Base-by-base conservation (phyloP, 2,888 invertebrate genomes). In the Nephrotoma guestfalica region DNA sequence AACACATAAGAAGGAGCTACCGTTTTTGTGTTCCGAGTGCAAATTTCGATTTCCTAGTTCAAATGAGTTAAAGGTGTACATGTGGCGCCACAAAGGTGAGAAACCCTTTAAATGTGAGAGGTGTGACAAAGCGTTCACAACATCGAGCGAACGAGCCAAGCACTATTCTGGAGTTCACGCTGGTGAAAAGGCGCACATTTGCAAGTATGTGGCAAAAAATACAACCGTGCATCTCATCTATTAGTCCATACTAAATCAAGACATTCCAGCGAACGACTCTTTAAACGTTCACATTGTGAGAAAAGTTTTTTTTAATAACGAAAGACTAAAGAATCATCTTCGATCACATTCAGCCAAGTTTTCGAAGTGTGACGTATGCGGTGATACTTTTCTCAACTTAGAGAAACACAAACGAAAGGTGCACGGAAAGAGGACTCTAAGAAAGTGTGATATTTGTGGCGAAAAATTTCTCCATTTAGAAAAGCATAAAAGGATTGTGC, bases 31-130 rank as follows among this genome's bases (percentile, higher is more conserved):
- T 88, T 93, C 93, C 4, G 93, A 93, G 87, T 93, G 93, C 88
- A 93, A 93, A 0, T 92, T 93, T 18, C 90, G 93, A 86, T 93
- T 93, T 89, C 93, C 93, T 41, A 90, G 93, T 30, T 93, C 93
- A 87, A 93, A 93, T 89, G 93, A 93, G 90, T 89, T 93, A 86
- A 92, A 93, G n/a, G 92, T 92, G 30, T 93, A 93, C 88, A 93
- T 93, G 93, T 90, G 93, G 15, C 90, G 93, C 71, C 93, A 93
- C 89, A 91, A 93, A 41, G 93, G 93, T 4, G 93, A 93, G 88
- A 93, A 93, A 88, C 93, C 93, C 0, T 93, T 93, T 89, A 93
- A 93, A 89, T 94, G 93, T 88, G 92, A 92, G 88, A 93, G 91
- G 89, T 94, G 93, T 88, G 92, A 92, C 86, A 93, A 93, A 90